phyloP scores from a whole-genome alignment of 2,888 invertebrate species.

The Aquatica leii region DNA sequence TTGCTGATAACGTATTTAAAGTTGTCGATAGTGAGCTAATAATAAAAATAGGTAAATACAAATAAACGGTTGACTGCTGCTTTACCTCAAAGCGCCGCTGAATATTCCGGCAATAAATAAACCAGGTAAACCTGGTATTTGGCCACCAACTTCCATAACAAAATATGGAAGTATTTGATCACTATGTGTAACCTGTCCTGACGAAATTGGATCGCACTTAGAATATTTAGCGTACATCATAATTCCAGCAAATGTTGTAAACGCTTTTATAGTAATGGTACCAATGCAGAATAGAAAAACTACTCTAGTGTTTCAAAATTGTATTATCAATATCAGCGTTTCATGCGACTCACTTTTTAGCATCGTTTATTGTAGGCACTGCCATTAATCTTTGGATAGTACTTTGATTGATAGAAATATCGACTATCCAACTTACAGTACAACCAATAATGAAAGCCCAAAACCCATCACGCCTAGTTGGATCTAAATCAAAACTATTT shows the following conservation, averaged over 20 bases:
- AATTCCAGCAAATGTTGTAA: not conserved
- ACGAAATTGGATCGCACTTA: not conserved
- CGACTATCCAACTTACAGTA: constrained; percentile 65
- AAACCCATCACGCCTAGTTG: not conserved
- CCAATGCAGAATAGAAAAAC: constrained; percentile 53
- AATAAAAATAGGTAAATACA: too few species aligned
- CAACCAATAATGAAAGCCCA: constrained; percentile 68
- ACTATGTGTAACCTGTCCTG: not conserved
- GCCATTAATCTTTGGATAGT: constrained; percentile 69
- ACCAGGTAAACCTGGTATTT: constrained; percentile 77
- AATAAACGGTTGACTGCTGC: too few species aligned
- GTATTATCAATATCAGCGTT: not conserved
- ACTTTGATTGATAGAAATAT: constrained; percentile 65
- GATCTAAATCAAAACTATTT: not conserved
- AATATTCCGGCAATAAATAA: constrained; percentile 74
- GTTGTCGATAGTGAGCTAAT: constrained; percentile 70
- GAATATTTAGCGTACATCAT: constrained; percentile 10
- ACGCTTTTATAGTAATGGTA: constrained; percentile 64
- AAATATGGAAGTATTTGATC: too few species aligned
- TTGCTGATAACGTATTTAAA: constrained; percentile 70
- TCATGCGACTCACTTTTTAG: constrained; percentile 61
- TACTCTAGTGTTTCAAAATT: constrained; percentile 17
- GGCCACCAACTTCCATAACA: constrained; percentile 67
- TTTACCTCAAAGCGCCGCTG: too few species aligned
- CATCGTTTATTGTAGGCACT: constrained; percentile 65